A percentile compares a stretch with the other conserved stretches of the same genome.
Evolutionary conservation across 2,888 invertebrate species (phyloP).

Genomic region (Lithophane semibrunnea): DNA sequence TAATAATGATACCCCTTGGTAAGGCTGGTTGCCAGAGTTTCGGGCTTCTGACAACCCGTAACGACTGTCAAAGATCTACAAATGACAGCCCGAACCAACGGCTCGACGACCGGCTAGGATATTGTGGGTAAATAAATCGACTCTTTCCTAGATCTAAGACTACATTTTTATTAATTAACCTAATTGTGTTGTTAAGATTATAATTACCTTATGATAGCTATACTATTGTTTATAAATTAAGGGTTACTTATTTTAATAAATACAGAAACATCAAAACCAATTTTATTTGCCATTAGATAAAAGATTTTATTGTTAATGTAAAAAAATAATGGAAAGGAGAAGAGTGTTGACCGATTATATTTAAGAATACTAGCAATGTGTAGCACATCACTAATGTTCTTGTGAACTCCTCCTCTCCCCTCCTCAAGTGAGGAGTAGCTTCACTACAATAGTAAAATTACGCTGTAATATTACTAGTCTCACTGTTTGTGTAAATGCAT

Average conservation of each 20-base stretch:
- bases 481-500: constrained; percentile 16
- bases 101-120: neutral
- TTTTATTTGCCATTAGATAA: neutral
- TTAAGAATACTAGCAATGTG: neutral
- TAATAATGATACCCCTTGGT: too few species aligned
- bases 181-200: neutral
- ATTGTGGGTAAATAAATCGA: neutral
- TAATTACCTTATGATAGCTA: neutral
- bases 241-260: neutral
- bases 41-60: neutral
- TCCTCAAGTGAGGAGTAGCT: constrained; percentile 5
- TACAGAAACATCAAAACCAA: neutral
- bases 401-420: constrained; percentile 10
- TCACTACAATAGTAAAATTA: constrained; percentile 6
- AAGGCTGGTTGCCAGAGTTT: too few species aligned
- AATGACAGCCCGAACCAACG: neutral
- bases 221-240: neutral
- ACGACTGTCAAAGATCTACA: neutral
- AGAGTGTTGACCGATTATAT: neutral
- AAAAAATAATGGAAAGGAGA: constrained; percentile 1
- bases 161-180: neutral
- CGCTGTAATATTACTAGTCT: neutral
- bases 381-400: constrained; percentile 3
- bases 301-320: neutral
- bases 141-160: neutral